Base-by-base conservation (phyloP, 2,888 invertebrate genomes). In the Lepidochitona cinerea region DNA sequence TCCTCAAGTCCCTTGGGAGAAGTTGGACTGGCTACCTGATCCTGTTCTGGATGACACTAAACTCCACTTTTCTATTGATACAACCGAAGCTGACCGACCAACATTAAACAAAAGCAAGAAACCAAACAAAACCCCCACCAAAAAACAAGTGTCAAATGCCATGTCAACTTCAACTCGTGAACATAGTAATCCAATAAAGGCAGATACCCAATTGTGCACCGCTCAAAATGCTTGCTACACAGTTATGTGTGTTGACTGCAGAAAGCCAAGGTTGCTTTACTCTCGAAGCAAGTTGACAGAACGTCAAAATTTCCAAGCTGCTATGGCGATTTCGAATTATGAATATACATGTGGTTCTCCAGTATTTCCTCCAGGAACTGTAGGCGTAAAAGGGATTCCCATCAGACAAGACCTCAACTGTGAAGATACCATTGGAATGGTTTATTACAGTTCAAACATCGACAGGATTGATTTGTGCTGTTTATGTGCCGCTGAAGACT, bases 271-370 rank as follows among this genome's bases (percentile, higher is more conserved):
- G 23, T 37, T 68, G 29, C 2, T 68, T 7, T 37, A 37, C 33
- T 23, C 41, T 41, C 37, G n/a, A 26, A 37, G 18, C 14, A 68
- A 68, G 41, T 32, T 68, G 12, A 68, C 37, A 1, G 37, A 36
- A 23, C 68, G 68, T 12, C 68, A 68, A 26, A 14, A 29, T 12
- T 23, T 29, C 23, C 68, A 68, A 26, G 29, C 26, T n/a, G 37
- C 33, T 23, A 37, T 32, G 5, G 26, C 41, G 29, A 29, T 68
- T 37, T 23, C 37, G 6, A 26, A 68, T 12, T 68, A 41, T 41
- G 41, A 68, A n/a, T 68, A 37, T 68, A 35, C 66, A 36, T 66
- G 66, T 66, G 68, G 68, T 6, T 23, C 68, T 37, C 68, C 68
- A 26, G 41, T 68, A 3, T 41, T 26, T 18, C 37, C 41, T 1